phyloP scores from a whole-genome alignment of 2,888 invertebrate genomes.

The Lepidochrysops patricia region DNA sequence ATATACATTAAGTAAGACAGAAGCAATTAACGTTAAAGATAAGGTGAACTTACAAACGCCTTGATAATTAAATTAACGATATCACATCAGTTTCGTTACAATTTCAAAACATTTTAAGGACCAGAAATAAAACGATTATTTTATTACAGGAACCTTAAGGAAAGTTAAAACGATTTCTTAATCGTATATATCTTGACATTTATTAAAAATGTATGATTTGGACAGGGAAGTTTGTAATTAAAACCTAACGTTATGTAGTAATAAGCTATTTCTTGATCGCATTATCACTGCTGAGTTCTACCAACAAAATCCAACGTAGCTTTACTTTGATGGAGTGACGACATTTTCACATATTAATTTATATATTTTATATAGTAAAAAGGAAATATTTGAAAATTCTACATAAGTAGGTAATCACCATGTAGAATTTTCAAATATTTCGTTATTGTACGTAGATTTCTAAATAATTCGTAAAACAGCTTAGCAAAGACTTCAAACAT shows the following conservation, averaged over 20 bases:
- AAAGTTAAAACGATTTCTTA: neutral
- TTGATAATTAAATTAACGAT: conserved; percentile 5
- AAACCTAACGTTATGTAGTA: neutral
- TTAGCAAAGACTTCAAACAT: neutral
- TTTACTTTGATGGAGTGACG: neutral
- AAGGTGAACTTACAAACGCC: neutral
- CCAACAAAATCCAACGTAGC: neutral
- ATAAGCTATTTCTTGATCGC: neutral
- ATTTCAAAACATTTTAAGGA: conserved; percentile 2
- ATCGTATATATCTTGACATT: neutral
- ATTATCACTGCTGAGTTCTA: neutral
- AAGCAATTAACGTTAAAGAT: conserved; percentile 8
- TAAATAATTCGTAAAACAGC: no score
- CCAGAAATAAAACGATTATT: neutral
- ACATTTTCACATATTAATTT: no score
- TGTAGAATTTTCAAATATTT: no score
- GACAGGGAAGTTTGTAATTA: neutral
- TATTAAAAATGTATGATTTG: neutral
- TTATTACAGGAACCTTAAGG: neutral
- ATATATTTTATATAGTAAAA: neutral
- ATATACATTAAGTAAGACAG: conserved; percentile 16
- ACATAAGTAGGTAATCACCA: no score
- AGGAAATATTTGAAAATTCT: no score
- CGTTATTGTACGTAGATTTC: no score
- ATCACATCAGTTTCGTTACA: conserved; percentile 2